phyloP scores from a whole-genome alignment of 2,888 invertebrate genomes.

The Himalopsyche anomala region DNA sequence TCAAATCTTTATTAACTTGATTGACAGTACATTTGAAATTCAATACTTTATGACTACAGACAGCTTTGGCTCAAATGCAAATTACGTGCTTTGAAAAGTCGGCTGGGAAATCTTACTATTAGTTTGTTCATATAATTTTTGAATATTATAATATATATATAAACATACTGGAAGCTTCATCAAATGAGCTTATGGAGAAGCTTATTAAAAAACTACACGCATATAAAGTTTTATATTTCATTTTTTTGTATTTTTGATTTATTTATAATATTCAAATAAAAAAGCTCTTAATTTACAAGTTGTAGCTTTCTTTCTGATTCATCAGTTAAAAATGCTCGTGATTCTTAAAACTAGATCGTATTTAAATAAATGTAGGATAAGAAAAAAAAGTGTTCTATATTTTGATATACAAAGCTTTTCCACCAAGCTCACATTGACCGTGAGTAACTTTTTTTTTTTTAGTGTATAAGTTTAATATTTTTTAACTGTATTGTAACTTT shows the following conservation, averaged over 20 bases:
- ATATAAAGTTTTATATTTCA: not conserved
- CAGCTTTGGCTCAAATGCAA: slow-evolving; percentile 12
- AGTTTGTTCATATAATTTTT: not conserved
- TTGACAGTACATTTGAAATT: not conserved
- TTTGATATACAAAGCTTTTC: no score
- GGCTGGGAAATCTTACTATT: not conserved
- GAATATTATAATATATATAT: not conserved
- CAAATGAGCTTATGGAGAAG: not conserved
- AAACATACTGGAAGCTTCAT: not conserved
- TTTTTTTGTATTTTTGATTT: not conserved
- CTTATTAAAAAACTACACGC: not conserved
- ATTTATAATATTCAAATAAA: not conserved
- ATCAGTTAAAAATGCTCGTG: no score
- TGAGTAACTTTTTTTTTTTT: no score
- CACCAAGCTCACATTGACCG: no score
- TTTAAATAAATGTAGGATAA: no score
- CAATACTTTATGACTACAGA: not conserved
- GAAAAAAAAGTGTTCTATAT: no score
- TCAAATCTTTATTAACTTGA: not conserved
- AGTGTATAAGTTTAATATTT: no score
- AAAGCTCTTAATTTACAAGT: not conserved
- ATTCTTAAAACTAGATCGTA: no score
- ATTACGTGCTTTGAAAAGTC: not conserved
- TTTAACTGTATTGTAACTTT: no score
- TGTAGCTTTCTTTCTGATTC: no score